Conservation (phyloP, 2,888 invertebrate species). For the Agrotis ipsilon region DNA sequence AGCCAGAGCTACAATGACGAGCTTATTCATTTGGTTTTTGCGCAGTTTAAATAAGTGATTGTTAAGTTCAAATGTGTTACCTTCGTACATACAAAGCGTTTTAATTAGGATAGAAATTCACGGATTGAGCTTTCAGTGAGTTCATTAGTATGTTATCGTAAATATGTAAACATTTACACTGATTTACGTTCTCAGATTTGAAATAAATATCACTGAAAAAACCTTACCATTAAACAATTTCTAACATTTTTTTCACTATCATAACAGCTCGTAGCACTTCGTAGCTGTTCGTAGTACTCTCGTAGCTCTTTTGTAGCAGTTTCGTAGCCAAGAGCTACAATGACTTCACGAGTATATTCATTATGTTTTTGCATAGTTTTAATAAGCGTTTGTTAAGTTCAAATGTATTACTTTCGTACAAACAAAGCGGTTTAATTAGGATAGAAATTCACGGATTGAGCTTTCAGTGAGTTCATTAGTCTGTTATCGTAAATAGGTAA, state of each 20-base stretch:
- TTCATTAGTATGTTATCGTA: slow-evolving; percentile 39
- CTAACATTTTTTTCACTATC: too few species aligned
- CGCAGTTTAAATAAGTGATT: slow-evolving; percentile 25
- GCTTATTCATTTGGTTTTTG: slow-evolving; percentile 46
- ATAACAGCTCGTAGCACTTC: slow-evolving; percentile 21
- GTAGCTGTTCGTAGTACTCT: slow-evolving; percentile 32
- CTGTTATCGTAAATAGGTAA: slow-evolving; percentile 37
- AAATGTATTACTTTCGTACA: slow-evolving; percentile 27
- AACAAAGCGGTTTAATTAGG: slow-evolving; percentile 38
- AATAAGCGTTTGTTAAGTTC: slow-evolving; percentile 26
- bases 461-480: slow-evolving; percentile 34
- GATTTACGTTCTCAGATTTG: slow-evolving; percentile 14
- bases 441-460: slow-evolving; percentile 17
- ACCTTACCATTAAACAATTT: too few species aligned
- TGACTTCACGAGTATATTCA: slow-evolving; percentile 35
- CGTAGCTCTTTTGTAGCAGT: slow-evolving; percentile 34
- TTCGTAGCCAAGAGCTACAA: slow-evolving; percentile 36
- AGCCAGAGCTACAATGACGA: slow-evolving; percentile 30
- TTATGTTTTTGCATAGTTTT: slow-evolving; percentile 40
- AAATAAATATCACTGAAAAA: too few species aligned
- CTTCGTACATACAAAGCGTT: slow-evolving; percentile 22
- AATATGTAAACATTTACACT: slow-evolving; percentile 37
- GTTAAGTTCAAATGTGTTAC: slow-evolving; percentile 31
- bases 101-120: slow-evolving; percentile 39
- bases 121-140: slow-evolving; percentile 15